A percentile compares a stretch with the other conserved stretches of the same genome.
These are phyloP conservation scores for Chaetoderma sp. DNA, from an alignment of 2,888 invertebrate genomes.

Conservation along the genomic window DNA sequence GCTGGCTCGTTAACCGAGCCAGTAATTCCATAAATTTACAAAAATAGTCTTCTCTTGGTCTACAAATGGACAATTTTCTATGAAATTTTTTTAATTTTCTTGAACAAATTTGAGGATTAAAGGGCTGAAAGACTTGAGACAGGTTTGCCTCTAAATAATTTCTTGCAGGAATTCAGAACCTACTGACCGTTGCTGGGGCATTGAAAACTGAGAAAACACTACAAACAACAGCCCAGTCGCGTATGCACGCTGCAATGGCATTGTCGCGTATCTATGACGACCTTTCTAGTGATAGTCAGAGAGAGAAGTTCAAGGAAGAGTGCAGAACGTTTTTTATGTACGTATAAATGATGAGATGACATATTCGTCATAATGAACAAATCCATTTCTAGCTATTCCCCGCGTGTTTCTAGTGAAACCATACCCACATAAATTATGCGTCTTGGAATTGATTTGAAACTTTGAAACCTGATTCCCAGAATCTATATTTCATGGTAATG, in stretches of 20 bases:
- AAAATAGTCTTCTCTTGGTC: neutral
- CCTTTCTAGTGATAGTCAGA: constrained; percentile 88
- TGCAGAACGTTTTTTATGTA: constrained; percentile 64
- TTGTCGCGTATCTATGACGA: constrained; percentile 93
- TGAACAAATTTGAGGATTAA: no score
- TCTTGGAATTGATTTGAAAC: no score
- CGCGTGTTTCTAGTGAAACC: neutral
- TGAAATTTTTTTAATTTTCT: no score
- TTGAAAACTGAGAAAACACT: constrained; percentile 85
- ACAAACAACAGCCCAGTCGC: constrained; percentile 88
- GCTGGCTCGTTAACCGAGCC: no score
- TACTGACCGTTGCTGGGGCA: constrained; percentile 94
- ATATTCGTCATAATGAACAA: no score
- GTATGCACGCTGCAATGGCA: constrained; percentile 91
- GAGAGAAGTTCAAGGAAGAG: constrained; percentile 60
- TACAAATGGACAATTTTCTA: no score
- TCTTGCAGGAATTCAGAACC: constrained; percentile 73
- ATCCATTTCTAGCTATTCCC: constrained; percentile 78
- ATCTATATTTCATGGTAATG: no score
- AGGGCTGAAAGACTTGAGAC: no score
- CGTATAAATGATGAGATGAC: constrained; percentile 34
- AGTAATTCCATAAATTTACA: neutral
- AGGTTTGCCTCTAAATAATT: no score
- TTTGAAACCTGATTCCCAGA: no score
- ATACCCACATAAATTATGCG: no score